Evolutionary conservation across 2,113 vertebrate species (phyloP), one percentile per base, ranked within the genome.

Genomic region (Trematomus loennbergii): DNA sequence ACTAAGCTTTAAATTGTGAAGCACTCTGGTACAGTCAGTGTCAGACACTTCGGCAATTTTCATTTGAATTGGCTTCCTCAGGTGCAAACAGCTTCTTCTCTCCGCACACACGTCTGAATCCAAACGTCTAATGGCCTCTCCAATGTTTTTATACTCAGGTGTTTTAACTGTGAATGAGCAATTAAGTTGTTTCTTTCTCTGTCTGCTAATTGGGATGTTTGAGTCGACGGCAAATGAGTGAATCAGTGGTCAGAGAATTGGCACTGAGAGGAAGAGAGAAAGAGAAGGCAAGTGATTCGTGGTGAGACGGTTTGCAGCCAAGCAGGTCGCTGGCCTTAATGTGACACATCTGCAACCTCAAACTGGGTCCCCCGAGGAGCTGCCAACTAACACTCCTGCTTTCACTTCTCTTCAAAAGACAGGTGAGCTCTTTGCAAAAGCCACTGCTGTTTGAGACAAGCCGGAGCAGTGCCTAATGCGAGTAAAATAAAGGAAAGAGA

Each of bases 271-370:
- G 48, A 36, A 55, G 29, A 73, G 48, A 58, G 50, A 50, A 43
- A 67, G 43, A 79, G 33, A 70, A 55, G 57, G 73, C n/a, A n/a
- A 63, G 69, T 64, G 84, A 88, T 68, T 59, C 13, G 8, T 3
- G 11, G 75, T n/a, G 29, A 82, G 78, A 62, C 3, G 11, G 43
- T 81, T 88, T 3, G 3, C 60, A 78, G 79, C 78, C 75, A 64
- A 84, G 84, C 64, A 80, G 85, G 87, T 82, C 78, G 63, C 75
- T 77, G 86, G 79, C 78, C 79, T 87, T 75, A 81, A 55, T 80
- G 70, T 82, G 87, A 83, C 87, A 88, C 72, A 59, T 88, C 71
- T 87, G 83, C 77, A 84, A 89, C 83, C 84, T 83, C 72, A 72
- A 72, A 83, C 74, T 69, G 69, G 70, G 74, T 49, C 66, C 72